These are phyloP conservation scores for Chaenodraco wilsoni DNA, from an alignment of 2,797 vertebrate species.

Conservation along the genomic window DNA sequence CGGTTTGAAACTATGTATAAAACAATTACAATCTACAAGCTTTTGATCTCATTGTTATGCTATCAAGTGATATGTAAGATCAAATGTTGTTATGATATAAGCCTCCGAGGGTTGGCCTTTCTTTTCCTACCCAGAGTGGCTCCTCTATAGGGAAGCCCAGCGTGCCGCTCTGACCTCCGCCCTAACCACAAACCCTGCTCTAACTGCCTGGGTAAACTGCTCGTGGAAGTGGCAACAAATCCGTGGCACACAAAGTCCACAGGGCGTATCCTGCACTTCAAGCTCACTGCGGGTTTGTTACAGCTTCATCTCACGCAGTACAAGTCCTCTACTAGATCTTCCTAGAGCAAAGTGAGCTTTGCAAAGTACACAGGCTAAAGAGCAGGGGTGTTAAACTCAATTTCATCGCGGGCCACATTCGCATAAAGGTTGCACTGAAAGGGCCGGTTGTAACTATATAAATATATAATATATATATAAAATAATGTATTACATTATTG, in stretches of 20 bases:
- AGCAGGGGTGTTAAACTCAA: too few relatives aligned
- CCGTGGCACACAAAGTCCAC: conserved; percentile 64
- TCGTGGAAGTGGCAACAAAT: conserved; percentile 64
- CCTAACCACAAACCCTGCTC: conserved; percentile 67
- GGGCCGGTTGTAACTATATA: too few relatives aligned
- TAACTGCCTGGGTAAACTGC: conserved; percentile 58
- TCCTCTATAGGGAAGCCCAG: conserved; percentile 38
- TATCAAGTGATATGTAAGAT: background rate
- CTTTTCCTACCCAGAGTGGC: conserved; percentile 15
- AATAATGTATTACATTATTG: too few relatives aligned
- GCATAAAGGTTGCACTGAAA: too few relatives aligned
- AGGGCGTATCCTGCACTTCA: conserved; percentile 63
- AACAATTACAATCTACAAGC: background rate
- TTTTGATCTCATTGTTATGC: background rate
- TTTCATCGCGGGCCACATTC: too few relatives aligned
- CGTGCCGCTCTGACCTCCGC: conserved; percentile 57
- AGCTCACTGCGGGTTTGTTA: conserved; percentile 39
- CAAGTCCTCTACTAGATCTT: conserved; percentile 21
- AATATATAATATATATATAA: too few relatives aligned
- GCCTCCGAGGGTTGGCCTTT: conserved; percentile 12
- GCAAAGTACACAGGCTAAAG: conserved; percentile 27
- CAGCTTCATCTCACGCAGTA: conserved; percentile 20
- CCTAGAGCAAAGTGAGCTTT: conserved; percentile 44
- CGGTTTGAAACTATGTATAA: background rate
- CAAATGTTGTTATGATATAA: background rate